Percentiles rank a stretch among this genome's conserved stretches.
Conservation (phyloP, 2,797 vertebrate genomes). For the Sylvia borin region DNA sequence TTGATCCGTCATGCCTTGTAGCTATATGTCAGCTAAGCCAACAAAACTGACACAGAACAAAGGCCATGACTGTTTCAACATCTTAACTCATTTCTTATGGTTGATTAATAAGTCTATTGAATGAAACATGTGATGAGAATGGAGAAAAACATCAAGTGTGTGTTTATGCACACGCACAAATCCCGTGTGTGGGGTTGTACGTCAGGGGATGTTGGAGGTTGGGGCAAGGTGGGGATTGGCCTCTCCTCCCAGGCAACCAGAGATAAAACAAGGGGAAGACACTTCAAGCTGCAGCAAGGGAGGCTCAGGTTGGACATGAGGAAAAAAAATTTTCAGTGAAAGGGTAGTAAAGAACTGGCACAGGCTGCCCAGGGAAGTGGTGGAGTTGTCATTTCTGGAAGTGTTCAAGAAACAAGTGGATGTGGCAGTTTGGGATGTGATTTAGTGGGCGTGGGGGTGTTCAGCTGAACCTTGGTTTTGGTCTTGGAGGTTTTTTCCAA, state of each 20-base stretch:
- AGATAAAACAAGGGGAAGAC: accelerated
- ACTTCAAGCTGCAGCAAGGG: neutral
- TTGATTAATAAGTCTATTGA: conserved; percentile 84
- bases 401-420: accelerated
- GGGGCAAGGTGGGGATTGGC: neutral
- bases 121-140: conserved; percentile 56
- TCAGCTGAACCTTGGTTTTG: neutral
- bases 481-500: neutral
- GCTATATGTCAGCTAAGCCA: conserved; percentile 87
- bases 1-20: conserved; percentile 92
- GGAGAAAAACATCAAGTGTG: conserved; percentile 28
- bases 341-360: no score
- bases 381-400: accelerated
- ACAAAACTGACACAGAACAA: conserved; percentile 87
- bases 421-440: accelerated
- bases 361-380: no score
- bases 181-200: neutral
- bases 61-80: conserved; percentile 84
- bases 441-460: accelerated
- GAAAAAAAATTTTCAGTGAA: neutral
- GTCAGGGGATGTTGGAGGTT: neutral
- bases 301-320: neutral
- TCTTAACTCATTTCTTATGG: conserved; percentile 83
- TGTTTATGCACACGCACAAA: neutral
- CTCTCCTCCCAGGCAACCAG: neutral